phyloP scores from a whole-genome alignment of 2,797 vertebrate species.

The Tadarida brasiliensis region DNA sequence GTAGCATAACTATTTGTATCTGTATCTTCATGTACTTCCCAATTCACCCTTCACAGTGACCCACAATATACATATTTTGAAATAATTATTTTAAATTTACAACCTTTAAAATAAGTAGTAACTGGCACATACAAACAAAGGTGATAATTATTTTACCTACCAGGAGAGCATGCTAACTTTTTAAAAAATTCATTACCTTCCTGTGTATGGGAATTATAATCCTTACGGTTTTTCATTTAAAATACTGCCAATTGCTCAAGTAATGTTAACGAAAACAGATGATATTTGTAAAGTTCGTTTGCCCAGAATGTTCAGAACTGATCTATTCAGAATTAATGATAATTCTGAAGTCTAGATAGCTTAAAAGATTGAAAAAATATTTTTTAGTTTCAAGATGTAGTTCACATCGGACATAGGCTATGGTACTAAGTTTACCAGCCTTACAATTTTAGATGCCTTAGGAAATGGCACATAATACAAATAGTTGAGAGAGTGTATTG shows the following conservation, averaged over 20 bases:
- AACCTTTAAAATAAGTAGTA: conserved; percentile 35
- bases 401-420: background rate
- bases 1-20: background rate
- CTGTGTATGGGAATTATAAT: background rate
- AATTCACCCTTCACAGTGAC: background rate
- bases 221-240: background rate
- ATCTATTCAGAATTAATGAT: conserved; percentile 40
- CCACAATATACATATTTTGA: background rate
- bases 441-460: background rate
- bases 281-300: conserved; percentile 30
- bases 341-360: conserved; percentile 18
- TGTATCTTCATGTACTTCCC: background rate
- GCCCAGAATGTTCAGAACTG: background rate
- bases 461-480: background rate
- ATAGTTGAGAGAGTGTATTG: background rate
- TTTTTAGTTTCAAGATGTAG: background rate
- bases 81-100: conserved; percentile 48
- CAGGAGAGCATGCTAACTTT: background rate
- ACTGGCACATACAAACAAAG: background rate
- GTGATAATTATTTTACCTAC: background rate
- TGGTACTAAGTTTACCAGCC: background rate
- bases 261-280: conserved; percentile 24
- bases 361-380: background rate
- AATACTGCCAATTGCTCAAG: background rate
- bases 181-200: background rate